These are phyloP conservation scores for Hemiscyllium ocellatum DNA, from an alignment of 2,113 vertebrate genomes.

Conservation along the genomic window DNA sequence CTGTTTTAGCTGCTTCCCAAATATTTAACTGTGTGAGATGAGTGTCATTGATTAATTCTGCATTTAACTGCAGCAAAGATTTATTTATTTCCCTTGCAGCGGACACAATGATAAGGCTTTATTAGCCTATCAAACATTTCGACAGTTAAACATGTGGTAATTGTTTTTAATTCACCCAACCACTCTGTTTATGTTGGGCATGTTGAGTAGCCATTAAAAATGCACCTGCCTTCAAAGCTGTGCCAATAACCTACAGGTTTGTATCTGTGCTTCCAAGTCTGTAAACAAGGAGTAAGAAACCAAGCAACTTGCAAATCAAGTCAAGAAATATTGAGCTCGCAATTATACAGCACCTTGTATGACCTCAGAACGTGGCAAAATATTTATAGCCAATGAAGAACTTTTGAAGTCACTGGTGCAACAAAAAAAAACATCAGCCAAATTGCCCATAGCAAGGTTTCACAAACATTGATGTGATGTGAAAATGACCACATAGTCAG, in stretches of 20 bases:
- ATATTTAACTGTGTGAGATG: conserved; percentile 3
- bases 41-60: neutral
- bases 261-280: neutral
- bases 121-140: neutral
- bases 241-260: neutral
- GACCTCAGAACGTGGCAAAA: neutral
- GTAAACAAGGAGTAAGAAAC: neutral
- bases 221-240: conserved; percentile 6
- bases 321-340: neutral
- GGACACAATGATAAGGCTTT: neutral
- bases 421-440: no score
- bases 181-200: neutral
- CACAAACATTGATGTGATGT: neutral
- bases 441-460: neutral
- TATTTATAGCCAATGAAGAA: neutral
- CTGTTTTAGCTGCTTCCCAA: conserved; percentile 11
- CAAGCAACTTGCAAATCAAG: neutral
- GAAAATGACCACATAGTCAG: neutral
- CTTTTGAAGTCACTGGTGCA: neutral
- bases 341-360: neutral
- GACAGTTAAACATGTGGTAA: neutral
- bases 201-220: neutral
- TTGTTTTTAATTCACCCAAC: neutral
- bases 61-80: conserved; percentile 18
- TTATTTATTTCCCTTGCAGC: neutral